These are phyloP conservation scores for Apteryx owenii DNA, from an alignment of 2,113 vertebrate species.

Conservation along the genomic window DNA sequence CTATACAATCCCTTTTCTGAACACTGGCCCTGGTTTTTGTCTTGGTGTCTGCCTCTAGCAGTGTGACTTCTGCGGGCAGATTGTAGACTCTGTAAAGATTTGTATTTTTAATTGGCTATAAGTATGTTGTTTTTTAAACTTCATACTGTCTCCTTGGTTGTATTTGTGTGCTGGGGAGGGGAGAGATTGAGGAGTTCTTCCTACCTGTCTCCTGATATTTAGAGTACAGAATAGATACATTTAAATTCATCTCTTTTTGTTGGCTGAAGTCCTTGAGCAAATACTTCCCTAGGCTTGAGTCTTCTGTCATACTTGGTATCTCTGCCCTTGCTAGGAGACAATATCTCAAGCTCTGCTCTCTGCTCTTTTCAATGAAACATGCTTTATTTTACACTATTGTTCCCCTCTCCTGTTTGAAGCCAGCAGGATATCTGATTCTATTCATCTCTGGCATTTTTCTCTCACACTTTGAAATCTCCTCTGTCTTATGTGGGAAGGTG, in stretches of 20 bases:
- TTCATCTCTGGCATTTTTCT: not conserved
- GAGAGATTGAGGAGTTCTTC: not conserved
- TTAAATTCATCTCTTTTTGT: not conserved
- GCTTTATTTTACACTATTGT: not conserved
- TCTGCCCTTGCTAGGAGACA: not conserved
- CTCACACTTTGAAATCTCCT: not conserved
- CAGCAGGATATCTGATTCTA: not conserved
- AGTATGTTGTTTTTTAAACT: not conserved
- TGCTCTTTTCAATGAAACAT: not conserved
- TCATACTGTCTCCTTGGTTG: not conserved
- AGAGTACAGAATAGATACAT: not conserved
- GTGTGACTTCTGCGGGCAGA: not conserved
- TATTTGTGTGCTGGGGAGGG: not conserved
- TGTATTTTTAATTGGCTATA: not conserved
- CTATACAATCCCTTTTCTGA: not conserved
- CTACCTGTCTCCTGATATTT: not conserved
- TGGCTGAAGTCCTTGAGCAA: not conserved
- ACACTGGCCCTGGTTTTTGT: not conserved
- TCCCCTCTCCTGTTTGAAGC: not conserved
- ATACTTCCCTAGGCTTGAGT: not conserved
- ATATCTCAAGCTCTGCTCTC: not conserved
- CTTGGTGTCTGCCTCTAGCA: not conserved
- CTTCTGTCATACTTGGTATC: not conserved
- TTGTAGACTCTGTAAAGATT: not conserved
- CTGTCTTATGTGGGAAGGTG: not conserved